phyloP scores from a whole-genome alignment of 2,797 vertebrate genomes.

The Cryptoblepharus egeriae region DNA sequence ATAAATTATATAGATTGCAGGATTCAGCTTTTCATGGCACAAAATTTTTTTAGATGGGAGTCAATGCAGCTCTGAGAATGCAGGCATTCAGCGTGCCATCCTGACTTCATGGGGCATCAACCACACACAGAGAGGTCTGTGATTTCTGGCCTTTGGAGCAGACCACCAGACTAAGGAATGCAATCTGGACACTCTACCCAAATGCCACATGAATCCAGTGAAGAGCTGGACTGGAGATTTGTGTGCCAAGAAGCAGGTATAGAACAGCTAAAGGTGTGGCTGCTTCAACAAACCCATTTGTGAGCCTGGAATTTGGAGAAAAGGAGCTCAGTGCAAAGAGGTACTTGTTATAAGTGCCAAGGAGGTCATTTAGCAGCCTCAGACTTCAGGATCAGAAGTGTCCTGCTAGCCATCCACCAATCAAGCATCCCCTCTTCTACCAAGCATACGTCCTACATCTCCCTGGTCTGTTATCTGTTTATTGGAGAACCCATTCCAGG shows the following conservation, averaged over 20 bases:
- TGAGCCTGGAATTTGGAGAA: background rate
- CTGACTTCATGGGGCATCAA: background rate
- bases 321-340: no score
- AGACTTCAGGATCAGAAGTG: background rate
- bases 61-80: background rate
- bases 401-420: background rate
- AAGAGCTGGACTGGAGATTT: background rate
- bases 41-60: background rate
- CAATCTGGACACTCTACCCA: background rate
- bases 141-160: background rate
- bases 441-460: background rate
- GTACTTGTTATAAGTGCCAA: background rate
- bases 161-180: background rate
- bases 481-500: background rate
- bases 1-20: background rate
- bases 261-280: no score
- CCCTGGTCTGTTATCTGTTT: no score
- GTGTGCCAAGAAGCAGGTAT: no score
- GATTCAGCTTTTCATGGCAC: background rate
- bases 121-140: background rate
- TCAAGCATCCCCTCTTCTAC: background rate
- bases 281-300: background rate
- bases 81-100: no score
- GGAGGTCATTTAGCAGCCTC: fast-evolving
- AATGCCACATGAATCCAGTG: background rate